Evolutionary conservation across 2,113 vertebrate genomes (phyloP).

Genomic region (Microcebus jonahi): DNA sequence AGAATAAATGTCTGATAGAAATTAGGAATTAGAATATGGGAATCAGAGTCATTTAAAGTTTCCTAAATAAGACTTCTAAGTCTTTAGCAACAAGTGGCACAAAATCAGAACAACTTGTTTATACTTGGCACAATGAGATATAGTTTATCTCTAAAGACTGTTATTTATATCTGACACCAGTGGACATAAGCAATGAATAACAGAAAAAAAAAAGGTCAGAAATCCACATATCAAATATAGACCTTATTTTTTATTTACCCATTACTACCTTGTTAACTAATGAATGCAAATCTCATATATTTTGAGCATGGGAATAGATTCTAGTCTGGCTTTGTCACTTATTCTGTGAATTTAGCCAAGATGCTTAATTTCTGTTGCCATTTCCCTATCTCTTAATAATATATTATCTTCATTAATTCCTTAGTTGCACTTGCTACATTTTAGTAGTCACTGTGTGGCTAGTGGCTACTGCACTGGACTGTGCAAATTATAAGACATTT

Average conservation of each 20-base stretch:
- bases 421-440: neutral
- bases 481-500: neutral
- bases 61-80: neutral
- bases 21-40: neutral
- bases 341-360: neutral
- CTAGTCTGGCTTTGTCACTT: neutral
- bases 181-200: neutral
- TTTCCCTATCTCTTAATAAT: neutral
- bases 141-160: conserved; percentile 20
- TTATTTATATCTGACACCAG: neutral
- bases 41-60: conserved; percentile 9
- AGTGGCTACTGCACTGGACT: neutral
- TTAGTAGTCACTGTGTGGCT: neutral
- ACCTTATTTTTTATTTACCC: neutral
- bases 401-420: neutral
- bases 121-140: neutral
- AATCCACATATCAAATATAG: neutral
- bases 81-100: neutral
- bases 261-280: neutral
- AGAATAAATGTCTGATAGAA: neutral
- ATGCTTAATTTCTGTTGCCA: neutral
- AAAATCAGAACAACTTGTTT: neutral
- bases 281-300: neutral
- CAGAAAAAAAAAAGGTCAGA: neutral
- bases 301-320: neutral